These are phyloP conservation scores for Heliconius ismenius DNA, from an alignment of 2,888 invertebrate species.

Conservation along the genomic window DNA sequence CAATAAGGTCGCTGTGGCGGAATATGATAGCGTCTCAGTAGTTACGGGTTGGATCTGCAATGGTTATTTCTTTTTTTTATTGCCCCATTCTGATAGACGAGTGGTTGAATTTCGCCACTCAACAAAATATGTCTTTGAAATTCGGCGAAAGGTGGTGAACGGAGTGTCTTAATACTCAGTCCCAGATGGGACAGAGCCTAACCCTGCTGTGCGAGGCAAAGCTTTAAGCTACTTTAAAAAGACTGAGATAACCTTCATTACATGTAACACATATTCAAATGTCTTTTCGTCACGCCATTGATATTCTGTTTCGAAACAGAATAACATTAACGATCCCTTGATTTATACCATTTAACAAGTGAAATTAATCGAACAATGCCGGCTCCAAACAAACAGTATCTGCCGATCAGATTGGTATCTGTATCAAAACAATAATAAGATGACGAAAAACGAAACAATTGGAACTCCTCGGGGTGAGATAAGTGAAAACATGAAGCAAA, in stretches of 20 bases:
- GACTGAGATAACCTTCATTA: neutral
- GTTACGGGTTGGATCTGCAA: no score
- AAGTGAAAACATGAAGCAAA: constrained; percentile 77
- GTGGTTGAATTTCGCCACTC: no score
- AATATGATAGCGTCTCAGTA: neutral
- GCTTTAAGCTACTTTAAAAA: neutral
- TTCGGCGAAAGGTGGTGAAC: no score
- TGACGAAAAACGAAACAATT: constrained; percentile 76
- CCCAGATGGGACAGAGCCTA: no score
- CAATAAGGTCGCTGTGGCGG: neutral
- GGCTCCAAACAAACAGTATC: constrained; percentile 46
- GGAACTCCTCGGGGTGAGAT: constrained; percentile 69
- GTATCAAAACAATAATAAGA: constrained; percentile 53
- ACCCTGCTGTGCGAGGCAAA: neutral
- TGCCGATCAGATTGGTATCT: constrained; percentile 48
- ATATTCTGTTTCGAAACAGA: constrained; percentile 1
- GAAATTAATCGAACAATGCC: constrained; percentile 41
- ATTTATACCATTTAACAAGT: constrained; percentile 32
- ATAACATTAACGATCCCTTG: constrained; percentile 3
- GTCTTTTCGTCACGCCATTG: neutral
- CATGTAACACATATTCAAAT: neutral
- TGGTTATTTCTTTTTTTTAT: no score
- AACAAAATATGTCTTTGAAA: no score
- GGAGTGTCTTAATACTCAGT: no score
- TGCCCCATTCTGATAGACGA: no score